Evolutionary conservation across 2,797 vertebrate genomes (phyloP), one percentile per base, ranked within the genome.

Genomic region (Gambelia wislizenii): DNA sequence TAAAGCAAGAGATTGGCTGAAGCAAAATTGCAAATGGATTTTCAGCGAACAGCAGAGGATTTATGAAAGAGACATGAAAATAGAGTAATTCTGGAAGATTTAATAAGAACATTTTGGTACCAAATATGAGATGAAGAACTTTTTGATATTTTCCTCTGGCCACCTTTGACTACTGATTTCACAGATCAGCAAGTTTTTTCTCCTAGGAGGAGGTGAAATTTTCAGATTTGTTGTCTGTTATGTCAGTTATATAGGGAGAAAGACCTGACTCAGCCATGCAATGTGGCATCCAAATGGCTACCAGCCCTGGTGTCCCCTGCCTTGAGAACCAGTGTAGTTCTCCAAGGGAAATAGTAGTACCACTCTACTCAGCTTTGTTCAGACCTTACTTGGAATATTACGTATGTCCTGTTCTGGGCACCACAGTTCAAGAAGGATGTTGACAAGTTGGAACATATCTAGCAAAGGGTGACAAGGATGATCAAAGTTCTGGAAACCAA

Each of bases 131-230:
- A 5, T 42, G 44, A 39, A 12, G 39, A 4, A 14, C 77, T 72
- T 67, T 61, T 69, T 74, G 78, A 7, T 59, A n/a, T 83, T 36
- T n/a, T 64, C 16, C 22, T 75, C 52, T 79, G 76, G 33, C 91
- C 82, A 88, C 47, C 67, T 12, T 44, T 36, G 12, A 79, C 27
- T 20, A 14, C 72, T 56, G 86, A n/a, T 80, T 91, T 89, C 75
- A 61, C 2, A 3, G 56, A 87, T 75, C 56, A 13, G 4, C 56
- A 64, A n/a, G 7, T 83, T 2, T 79, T 30, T 30, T 1, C 0
- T 61, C 61, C 84, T 77, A 22, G 1, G 16, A 82, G 78, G 82
- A 67, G 56, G 72, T 61, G 47, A 42, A 13, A 76, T 90, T 83
- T 76, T 59, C 61, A 82, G 3, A 9, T 83, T 77, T 69, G 70